Conservation (phyloP, 2,113 vertebrate species). For the Verasper variegatus region DNA sequence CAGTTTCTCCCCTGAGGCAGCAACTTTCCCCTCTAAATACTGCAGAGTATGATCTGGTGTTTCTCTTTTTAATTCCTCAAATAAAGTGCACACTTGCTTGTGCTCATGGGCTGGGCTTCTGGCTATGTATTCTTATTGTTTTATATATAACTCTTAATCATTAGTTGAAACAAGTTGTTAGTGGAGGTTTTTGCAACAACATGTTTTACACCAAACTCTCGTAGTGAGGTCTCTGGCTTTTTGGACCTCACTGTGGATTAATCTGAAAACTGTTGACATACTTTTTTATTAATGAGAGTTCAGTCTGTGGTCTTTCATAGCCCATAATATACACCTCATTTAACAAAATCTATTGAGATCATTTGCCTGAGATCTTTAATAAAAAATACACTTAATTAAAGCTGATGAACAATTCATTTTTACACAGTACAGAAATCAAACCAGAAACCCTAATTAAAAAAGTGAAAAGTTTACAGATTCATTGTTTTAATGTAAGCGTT, state of each 20-base stretch:
- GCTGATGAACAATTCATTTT: too few species aligned
- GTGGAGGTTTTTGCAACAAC: too few species aligned
- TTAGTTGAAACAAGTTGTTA: neutral
- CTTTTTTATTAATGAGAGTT: too few species aligned
- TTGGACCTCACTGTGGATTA: neutral
- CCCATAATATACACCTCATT: neutral
- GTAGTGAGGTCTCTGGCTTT: too few species aligned
- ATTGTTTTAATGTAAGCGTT: too few species aligned
- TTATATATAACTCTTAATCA: neutral
- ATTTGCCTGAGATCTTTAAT: neutral
- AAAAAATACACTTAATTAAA: slow-evolving; percentile 4
- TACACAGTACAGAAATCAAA: neutral
- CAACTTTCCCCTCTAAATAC: neutral
- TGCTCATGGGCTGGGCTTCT: slow-evolving; percentile 21
- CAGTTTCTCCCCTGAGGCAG: neutral
- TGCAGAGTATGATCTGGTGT: slow-evolving; percentile 17
- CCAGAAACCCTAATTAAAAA: neutral
- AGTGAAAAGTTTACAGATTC: neutral
- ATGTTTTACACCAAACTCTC: too few species aligned
- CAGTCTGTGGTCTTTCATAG: too few species aligned
- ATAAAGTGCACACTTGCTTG: slow-evolving; percentile 58
- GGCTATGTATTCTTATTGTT: neutral
- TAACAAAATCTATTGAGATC: neutral
- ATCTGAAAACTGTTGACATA: neutral
- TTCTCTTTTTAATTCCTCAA: slow-evolving; percentile 50